Conservation (phyloP, 2,113 vertebrate genomes). For the Limnothrissa miodon region DNA sequence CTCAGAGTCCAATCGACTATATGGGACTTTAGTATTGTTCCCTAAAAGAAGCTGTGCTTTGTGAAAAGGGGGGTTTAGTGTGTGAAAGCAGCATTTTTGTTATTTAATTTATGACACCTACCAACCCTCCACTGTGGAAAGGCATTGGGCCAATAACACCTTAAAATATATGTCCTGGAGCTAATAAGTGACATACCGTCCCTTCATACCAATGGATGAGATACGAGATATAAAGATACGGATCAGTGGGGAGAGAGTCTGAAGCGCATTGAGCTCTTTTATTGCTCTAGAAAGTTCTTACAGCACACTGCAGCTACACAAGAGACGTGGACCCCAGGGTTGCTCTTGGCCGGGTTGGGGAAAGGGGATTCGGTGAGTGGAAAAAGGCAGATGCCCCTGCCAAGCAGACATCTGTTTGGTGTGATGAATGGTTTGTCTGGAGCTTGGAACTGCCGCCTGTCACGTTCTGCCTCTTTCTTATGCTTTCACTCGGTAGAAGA, state of each 20-base stretch:
- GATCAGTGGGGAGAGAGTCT: not conserved
- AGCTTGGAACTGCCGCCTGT: not conserved
- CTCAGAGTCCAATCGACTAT: not conserved
- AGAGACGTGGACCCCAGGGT: constrained; percentile 31
- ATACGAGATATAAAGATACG: constrained; percentile 10
- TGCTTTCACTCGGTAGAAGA: not conserved
- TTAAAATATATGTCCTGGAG: not conserved
- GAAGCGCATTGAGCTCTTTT: constrained; percentile 13
- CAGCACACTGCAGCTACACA: constrained; percentile 41
- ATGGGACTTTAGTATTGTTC: not conserved
- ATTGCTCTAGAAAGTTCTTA: constrained; percentile 20
- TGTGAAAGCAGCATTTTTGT: not conserved
- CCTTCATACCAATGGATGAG: constrained; percentile 13
- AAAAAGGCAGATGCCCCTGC: constrained; percentile 40
- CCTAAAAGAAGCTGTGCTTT: not conserved
- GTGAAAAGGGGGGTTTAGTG: not conserved
- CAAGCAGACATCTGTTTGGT: constrained; percentile 61
- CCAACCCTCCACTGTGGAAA: constrained; percentile 1
- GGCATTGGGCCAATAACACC: constrained; percentile 22
- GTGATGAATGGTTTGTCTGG: constrained; percentile 49
- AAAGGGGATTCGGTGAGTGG: constrained; percentile 47
- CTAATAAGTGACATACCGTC: not conserved
- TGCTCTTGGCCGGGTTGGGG: constrained; percentile 36
- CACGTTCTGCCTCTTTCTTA: not conserved
- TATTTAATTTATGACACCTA: constrained; percentile 28